Base-by-base conservation (phyloP, 2,888 invertebrate species). In the Romanomermis culicivorax region DNA sequence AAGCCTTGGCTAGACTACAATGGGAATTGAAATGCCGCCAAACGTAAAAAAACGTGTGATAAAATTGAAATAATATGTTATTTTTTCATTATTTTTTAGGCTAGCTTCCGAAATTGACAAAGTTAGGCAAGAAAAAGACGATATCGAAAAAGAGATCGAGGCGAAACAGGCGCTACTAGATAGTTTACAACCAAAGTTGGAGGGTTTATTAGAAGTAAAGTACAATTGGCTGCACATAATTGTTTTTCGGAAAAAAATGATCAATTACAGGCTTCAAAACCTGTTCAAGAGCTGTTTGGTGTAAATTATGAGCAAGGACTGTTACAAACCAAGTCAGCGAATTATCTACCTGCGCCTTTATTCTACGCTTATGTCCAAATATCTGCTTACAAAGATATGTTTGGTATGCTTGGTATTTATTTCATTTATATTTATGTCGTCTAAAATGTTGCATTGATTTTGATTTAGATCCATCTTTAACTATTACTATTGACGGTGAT, bases 21-120 rank as follows among this genome's bases (percentile, higher is more conserved):
- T 88, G 86, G 82, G 93, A 93, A 70, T 72, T 89, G 52, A 79
- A 80, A 23, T 85, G 89, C 68, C 77, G 93, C 1, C 83, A 87
- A 66, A 80, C 83, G 69, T 68, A n/a, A 60, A 60, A 17, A 36
- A 36, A 36, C 36, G 36, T 25, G 25, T n/a, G n/a, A n/a, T n/a
- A n/a, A n/a, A n/a, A n/a, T n/a, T n/a, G n/a, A n/a, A n/a, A n/a
- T n/a, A n/a, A n/a, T n/a, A n/a, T n/a, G n/a, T n/a, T n/a, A n/a
- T n/a, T n/a, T n/a, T n/a, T n/a, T n/a, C 25, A 11, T 25, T 45
- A 42, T 14, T 7, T 62, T 60, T 42, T 55, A 71, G 71, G 63
- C 73, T 88, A 48, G 79, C 86, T 1, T 77, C 79, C 42, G 77
- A 82, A 29, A 82, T 84, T 64, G 80, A 79, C 64, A 79, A 81